These are phyloP conservation scores for Urophycis tenuis DNA, from an alignment of 2,797 vertebrate genomes.

Conservation along the genomic window DNA sequence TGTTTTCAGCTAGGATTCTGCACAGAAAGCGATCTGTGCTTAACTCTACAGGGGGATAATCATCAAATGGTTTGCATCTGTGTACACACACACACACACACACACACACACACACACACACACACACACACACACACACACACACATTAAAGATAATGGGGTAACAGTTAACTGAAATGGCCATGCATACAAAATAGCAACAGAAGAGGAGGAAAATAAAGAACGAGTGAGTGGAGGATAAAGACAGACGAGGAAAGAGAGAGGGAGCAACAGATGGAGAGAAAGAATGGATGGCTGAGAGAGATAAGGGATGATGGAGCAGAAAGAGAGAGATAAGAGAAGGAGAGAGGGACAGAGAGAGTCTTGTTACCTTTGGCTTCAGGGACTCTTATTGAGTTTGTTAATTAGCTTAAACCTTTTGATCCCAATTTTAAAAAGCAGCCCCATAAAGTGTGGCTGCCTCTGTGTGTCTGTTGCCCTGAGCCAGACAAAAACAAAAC, in stretches of 20 bases:
- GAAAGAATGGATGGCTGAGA: not conserved
- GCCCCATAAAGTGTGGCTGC: constrained; percentile 50
- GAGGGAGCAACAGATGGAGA: not conserved
- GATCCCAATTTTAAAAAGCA: constrained; percentile 75
- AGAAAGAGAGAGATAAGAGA: constrained; percentile 15
- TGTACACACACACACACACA: constrained; percentile 13
- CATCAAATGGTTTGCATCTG: constrained; percentile 15
- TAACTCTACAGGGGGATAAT: constrained; percentile 30
- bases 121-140: constrained; percentile 5
- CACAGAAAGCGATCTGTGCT: constrained; percentile 49
- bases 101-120: constrained; percentile 4
- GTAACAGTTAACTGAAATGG: constrained; percentile 16
- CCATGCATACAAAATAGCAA: not conserved
- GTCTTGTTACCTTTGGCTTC: constrained; percentile 36
- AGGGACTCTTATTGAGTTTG: constrained; percentile 72
- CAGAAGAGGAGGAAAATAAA: constrained; percentile 26
- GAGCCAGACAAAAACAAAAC: constrained; percentile 64
- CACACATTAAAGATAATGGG: constrained; percentile 1
- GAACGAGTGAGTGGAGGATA: constrained; percentile 16
- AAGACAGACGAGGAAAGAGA: not conserved
- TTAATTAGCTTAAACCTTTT: constrained; percentile 79
- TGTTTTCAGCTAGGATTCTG: not conserved
- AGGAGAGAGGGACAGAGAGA: constrained; percentile 19
- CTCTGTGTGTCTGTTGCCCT: constrained; percentile 63
- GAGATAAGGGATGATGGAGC: not conserved